These are phyloP conservation scores for Porites lutea DNA, from an alignment of 64 coral and sea anemone species.

Conservation along the genomic window DNA sequence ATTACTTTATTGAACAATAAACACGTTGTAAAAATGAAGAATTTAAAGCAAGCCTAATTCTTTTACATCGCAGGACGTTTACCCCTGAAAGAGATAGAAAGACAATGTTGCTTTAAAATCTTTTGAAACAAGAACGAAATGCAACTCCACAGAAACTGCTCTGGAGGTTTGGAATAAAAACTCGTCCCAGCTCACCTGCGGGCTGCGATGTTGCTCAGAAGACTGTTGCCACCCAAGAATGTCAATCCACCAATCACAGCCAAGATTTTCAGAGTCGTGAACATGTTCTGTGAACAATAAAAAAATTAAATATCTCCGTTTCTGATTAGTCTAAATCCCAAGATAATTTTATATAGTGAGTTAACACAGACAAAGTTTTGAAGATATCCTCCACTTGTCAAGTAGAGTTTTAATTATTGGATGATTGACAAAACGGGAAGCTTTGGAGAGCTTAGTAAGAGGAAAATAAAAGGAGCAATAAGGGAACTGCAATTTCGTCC, in stretches of 20 bases:
- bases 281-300: conserved; percentile 84
- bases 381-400: no score
- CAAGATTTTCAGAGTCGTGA: conserved; percentile 92
- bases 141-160: no score
- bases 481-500: no score
- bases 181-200: conserved; percentile 73
- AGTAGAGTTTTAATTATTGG: no score
- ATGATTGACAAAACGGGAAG: no score
- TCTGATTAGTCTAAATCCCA: no score
- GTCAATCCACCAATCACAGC: conserved; percentile 83
- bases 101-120: neutral
- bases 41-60: conserved; percentile 31
- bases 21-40: conserved; percentile 47
- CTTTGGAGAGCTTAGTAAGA: no score
- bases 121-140: no score
- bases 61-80: conserved; percentile 31
- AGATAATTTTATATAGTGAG: no score
- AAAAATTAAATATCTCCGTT: neutral
- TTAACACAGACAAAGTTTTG: no score
- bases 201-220: conserved; percentile 83
- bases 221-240: conserved; percentile 91
- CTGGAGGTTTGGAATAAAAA: neutral
- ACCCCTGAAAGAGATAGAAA: conserved; percentile 22
- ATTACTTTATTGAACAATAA: conserved; percentile 52
- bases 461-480: no score